Evolutionary conservation across 2,888 invertebrate genomes (phyloP).

Genomic region (Dicycla oo): DNA sequence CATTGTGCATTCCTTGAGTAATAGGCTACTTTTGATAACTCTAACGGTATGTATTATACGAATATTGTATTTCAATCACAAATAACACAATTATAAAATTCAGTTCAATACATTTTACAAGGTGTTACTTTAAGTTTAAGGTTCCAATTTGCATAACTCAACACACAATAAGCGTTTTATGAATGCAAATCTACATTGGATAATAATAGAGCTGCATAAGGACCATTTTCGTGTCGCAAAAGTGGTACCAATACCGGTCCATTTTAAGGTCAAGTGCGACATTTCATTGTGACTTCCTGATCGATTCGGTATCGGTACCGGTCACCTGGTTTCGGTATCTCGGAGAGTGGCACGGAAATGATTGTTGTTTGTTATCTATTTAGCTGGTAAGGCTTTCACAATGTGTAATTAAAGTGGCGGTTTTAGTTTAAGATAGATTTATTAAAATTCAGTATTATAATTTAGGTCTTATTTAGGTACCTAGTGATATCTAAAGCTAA

Average conservation of each 20-base stretch:
- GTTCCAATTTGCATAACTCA: slow-evolving; percentile 25
- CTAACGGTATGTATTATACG: not conserved
- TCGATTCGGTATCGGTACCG: slow-evolving; percentile 65
- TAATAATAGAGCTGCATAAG: slow-evolving; percentile 42
- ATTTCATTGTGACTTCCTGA: slow-evolving; percentile 74
- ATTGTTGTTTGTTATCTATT: slow-evolving; percentile 64
- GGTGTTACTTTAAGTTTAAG: not conserved
- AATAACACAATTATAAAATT: slow-evolving; percentile 28
- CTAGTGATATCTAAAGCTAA: not conserved
- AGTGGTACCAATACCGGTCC: slow-evolving; percentile 63
- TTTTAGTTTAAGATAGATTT: slow-evolving; percentile 11
- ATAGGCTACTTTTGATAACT: slow-evolving; percentile 7
- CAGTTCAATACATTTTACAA: not conserved
- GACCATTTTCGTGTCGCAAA: slow-evolving; percentile 41
- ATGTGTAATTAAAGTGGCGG: slow-evolving; percentile 56
- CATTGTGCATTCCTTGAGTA: not conserved
- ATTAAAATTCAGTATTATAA: slow-evolving; percentile 10
- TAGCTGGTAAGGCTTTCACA: slow-evolving; percentile 62
- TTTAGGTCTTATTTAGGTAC: slow-evolving; percentile 1
- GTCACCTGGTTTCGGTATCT: slow-evolving; percentile 65
- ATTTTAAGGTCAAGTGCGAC: slow-evolving; percentile 78
- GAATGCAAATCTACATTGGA: slow-evolving; percentile 57
- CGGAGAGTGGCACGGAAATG: slow-evolving; percentile 64
- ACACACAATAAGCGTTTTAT: slow-evolving; percentile 45
- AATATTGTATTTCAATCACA: slow-evolving; percentile 28